Evolutionary conservation across 2,113 vertebrate genomes (phyloP).

Genomic region (Crotalus tigris): DNA sequence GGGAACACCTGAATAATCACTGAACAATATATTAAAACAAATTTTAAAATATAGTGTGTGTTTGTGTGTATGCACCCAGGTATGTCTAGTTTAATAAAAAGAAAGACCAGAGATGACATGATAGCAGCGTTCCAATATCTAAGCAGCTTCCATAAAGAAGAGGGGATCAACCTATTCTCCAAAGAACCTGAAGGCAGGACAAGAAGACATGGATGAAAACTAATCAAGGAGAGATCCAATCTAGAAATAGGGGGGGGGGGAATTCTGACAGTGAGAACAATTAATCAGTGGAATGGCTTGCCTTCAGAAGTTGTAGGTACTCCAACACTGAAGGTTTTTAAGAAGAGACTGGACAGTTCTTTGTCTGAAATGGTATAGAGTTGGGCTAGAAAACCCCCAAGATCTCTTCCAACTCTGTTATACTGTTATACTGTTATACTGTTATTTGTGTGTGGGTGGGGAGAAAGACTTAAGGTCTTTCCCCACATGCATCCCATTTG

Average conservation of each 20-base stretch:
- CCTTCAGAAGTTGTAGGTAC: neutral
- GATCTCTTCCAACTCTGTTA: neutral
- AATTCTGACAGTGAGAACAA: neutral
- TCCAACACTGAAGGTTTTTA: neutral
- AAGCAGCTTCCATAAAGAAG: neutral
- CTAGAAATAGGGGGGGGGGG: neutral
- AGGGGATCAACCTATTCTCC: neutral
- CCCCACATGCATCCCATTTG: neutral
- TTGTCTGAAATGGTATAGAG: too few species aligned
- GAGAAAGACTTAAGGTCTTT: neutral
- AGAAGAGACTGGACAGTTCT: neutral
- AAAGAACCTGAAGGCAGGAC: neutral
- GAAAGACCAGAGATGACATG: neutral
- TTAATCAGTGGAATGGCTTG: neutral
- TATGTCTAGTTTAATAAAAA: neutral
- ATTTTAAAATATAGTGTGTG: neutral
- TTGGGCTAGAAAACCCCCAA: neutral
- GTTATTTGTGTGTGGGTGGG: neutral
- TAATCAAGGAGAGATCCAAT: neutral
- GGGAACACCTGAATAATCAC: neutral
- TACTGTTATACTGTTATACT: neutral
- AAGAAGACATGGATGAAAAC: neutral
- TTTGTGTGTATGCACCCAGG: neutral
- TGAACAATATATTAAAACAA: neutral
- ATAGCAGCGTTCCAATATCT: neutral